Percentiles rank a stretch among this genome's conserved stretches.
Evolutionary conservation across 2,797 vertebrate genomes (phyloP).

Genomic region (Scomberomorus guttatus): DNA sequence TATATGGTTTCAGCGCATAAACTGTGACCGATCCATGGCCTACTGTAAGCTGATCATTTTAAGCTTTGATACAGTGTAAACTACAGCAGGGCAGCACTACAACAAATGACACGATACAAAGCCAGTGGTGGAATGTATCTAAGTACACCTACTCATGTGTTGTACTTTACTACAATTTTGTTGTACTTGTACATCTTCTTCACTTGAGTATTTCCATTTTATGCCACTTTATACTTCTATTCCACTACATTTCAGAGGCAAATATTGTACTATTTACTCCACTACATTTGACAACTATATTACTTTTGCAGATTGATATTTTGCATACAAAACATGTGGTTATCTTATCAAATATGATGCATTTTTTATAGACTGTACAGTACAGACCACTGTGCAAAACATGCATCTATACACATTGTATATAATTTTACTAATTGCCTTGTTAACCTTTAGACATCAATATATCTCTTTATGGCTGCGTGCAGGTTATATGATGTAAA

Average conservation of each 20-base stretch:
- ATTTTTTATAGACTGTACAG: not conserved
- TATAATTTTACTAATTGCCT: not conserved
- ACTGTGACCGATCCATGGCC: not conserved
- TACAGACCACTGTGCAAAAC: not conserved
- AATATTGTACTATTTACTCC: too few species aligned
- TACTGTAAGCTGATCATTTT: slow-evolving; percentile 21
- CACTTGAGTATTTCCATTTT: not conserved
- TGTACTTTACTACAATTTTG: too few species aligned
- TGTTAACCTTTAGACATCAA: not conserved
- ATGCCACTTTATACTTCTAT: too few species aligned
- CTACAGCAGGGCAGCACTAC: not conserved
- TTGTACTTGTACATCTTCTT: not conserved
- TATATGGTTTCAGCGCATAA: slow-evolving; percentile 6
- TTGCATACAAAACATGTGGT: not conserved
- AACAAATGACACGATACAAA: not conserved
- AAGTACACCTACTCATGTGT: not conserved
- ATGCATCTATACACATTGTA: not conserved
- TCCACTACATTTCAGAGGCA: too few species aligned
- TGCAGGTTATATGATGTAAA: not conserved
- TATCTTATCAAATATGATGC: not conserved
- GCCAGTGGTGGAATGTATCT: not conserved
- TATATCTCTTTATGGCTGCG: not conserved
- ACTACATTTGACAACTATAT: not conserved
- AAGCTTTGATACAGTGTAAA: not conserved
- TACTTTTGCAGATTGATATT: not conserved